These are phyloP conservation scores for Prietella phreatophila DNA, from an alignment of 2,113 vertebrate species.

Conservation along the genomic window DNA sequence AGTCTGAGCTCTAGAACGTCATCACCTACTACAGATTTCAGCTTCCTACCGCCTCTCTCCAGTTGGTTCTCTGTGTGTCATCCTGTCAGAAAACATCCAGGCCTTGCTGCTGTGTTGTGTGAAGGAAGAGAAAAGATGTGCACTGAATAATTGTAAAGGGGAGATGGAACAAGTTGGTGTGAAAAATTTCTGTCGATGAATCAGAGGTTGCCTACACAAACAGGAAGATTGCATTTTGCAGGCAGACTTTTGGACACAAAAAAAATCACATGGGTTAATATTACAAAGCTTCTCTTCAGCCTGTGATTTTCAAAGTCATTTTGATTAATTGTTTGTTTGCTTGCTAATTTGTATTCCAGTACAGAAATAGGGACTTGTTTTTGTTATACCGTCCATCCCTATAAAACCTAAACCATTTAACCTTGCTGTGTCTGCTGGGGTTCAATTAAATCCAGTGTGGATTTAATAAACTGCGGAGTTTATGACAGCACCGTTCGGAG, in stretches of 20 bases:
- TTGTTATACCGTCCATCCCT: background rate
- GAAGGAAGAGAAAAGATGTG: slow-evolving; percentile 43
- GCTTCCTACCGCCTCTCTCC: slow-evolving; percentile 28
- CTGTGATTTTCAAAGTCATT: background rate
- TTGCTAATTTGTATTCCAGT: background rate
- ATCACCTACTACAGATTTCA: slow-evolving; percentile 31
- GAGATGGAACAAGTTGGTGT: slow-evolving; percentile 44
- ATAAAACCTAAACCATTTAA: slow-evolving; percentile 13
- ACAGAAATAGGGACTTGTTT: background rate
- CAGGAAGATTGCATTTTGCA: slow-evolving; percentile 49
- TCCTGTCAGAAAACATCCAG: slow-evolving; percentile 41
- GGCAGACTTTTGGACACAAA: slow-evolving; percentile 22
- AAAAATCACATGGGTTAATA: slow-evolving; percentile 10
- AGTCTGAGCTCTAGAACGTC: slow-evolving; percentile 28
- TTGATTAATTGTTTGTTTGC: background rate
- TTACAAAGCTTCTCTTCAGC: slow-evolving; percentile 12
- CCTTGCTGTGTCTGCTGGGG: background rate
- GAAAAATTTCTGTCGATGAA: slow-evolving; percentile 49
- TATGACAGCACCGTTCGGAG: slow-evolving; percentile 15
- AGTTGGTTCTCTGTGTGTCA: slow-evolving; percentile 40
- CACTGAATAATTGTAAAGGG: slow-evolving; percentile 41
- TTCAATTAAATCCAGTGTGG: background rate
- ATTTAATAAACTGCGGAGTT: no score
- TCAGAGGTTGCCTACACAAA: slow-evolving; percentile 54
- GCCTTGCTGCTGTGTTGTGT: slow-evolving; percentile 31